These are phyloP conservation scores for Lordiphosa andalusiaca DNA, from an alignment of 2,888 invertebrate species.

Conservation along the genomic window DNA sequence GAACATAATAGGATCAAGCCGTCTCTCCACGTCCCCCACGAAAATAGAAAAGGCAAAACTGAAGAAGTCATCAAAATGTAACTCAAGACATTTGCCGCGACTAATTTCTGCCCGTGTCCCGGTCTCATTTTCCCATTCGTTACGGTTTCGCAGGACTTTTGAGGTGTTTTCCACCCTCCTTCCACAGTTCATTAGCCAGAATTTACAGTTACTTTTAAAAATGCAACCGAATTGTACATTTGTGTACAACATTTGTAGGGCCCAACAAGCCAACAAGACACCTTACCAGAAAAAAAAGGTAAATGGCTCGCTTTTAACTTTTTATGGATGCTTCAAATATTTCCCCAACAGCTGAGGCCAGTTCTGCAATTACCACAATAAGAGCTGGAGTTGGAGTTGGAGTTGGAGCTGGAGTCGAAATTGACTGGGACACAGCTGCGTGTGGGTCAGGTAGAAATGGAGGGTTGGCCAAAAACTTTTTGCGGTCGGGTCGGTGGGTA, in stretches of 20 bases:
- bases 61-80: conserved; percentile 73
- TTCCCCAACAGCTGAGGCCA: conserved; percentile 61
- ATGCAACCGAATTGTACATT: conserved; percentile 43
- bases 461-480: conserved; percentile 40
- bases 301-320: conserved; percentile 44
- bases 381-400: conserved; percentile 37
- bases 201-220: conserved; percentile 73
- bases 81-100: conserved; percentile 55
- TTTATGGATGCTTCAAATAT: conserved; percentile 39
- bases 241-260: conserved; percentile 34
- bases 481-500: conserved; percentile 14
- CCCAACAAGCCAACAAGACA: neutral
- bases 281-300: conserved; percentile 31
- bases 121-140: conserved; percentile 61
- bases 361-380: conserved; percentile 61
- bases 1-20: conserved; percentile 52
- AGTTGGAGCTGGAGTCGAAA: conserved; percentile 42
- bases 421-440: conserved; percentile 51
- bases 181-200: conserved; percentile 77
- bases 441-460: conserved; percentile 37
- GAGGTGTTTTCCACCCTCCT: conserved; percentile 33
- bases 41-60: conserved; percentile 32
- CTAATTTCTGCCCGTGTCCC: conserved; percentile 54
- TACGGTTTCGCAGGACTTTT: conserved; percentile 49
- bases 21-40: neutral